Evolutionary conservation across 2,113 vertebrate species (phyloP).

Genomic region (Ptilorrhoa leucosticta): DNA sequence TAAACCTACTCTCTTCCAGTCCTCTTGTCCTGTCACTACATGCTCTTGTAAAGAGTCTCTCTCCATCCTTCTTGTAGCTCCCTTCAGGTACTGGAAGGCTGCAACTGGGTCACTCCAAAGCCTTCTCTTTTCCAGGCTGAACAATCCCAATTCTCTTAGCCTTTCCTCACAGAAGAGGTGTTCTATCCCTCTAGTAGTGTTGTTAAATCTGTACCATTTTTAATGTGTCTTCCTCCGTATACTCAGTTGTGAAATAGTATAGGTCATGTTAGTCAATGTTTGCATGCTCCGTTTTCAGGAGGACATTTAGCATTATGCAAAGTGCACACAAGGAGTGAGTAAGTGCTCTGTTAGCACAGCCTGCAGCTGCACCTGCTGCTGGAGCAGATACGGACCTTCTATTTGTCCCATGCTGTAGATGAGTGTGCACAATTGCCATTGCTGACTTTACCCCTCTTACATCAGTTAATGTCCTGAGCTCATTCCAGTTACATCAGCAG

Average conservation of each 20-base stretch:
- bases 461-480: not conserved
- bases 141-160: not conserved
- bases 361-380: not conserved
- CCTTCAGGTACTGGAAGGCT: not conserved
- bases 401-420: not conserved
- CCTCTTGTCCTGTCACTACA: not conserved
- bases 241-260: not conserved
- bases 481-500: not conserved
- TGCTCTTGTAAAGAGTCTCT: not conserved
- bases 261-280: not conserved
- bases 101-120: not conserved
- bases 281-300: not conserved
- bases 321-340: not conserved
- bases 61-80: not conserved
- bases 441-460: not conserved
- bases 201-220: not conserved
- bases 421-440: not conserved
- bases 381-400: not conserved
- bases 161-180: not conserved
- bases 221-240: not conserved
- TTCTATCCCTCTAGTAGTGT: not conserved
- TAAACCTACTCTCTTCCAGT: not conserved
- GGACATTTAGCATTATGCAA: not conserved
- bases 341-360: not conserved
- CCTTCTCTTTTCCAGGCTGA: not conserved